Base-by-base conservation (phyloP, 2,888 invertebrate genomes). In the Panopea generosa region DNA sequence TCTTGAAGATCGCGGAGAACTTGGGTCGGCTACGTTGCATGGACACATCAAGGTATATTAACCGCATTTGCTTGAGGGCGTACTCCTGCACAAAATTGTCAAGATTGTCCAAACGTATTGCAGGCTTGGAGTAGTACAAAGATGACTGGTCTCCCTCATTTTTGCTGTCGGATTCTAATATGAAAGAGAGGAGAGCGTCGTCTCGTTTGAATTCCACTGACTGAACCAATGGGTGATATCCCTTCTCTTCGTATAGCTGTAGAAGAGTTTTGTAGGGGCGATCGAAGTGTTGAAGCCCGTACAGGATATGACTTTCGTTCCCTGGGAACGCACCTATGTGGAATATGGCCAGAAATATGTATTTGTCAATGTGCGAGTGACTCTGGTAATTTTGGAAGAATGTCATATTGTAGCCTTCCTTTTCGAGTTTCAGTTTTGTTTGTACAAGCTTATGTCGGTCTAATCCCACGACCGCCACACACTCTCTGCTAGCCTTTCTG, bases 1-100 rank as follows among this genome's bases (percentile, higher is more conserved):
- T 85, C 49, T 84, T 84, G 82, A 89, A 91, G 1, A 91, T 81
- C 7, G 90, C 90, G n/a, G 90, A 89, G 72, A 90, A 90, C 56
- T 79, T 74, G 4, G 88, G 84, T 63, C 81, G 86, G 14, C 85
- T 86, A n/a, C 87, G 82, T 45, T 83, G 82, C 52, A 82, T 77
- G 20, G 87, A 85, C 1, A 86, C 85, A 62, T 90, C 89, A 9
- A 91, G 80, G 68, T 90, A 89, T 20, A 85, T 79, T 40, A 91
- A 70, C 33, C 83, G 78, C 24, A 86, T 79, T 33, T 84, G 75
- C 16, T 72, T 62, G 16, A 77, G 63, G 0, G 87, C 88, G 60
- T 89, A 87, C 1, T 67, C 61, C 27, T 60, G 75, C 6, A 87
- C 86, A 27, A 77, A 71, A 27, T 84, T 84, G 33, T 85, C 84